These are phyloP conservation scores for Rousettus leschenaultii DNA, from an alignment of 2,113 vertebrate species.

Conservation along the genomic window DNA sequence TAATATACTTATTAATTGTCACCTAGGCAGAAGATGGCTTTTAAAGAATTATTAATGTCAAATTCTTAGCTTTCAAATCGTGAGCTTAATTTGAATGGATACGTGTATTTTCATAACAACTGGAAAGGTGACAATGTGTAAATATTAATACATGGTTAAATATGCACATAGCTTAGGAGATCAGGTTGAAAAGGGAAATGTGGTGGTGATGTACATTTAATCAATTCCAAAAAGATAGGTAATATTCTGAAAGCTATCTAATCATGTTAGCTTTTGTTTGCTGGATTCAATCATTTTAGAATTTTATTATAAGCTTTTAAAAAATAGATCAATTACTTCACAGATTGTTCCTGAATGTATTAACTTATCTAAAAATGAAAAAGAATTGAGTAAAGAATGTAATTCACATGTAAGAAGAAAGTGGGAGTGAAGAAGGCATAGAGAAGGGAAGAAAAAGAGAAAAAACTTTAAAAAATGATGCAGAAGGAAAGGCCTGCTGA, in stretches of 20 bases:
- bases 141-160: neutral
- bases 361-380: neutral
- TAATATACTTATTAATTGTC: neutral
- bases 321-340: slow-evolving; percentile 1
- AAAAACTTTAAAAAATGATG: neutral
- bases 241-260: neutral
- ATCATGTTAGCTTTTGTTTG: neutral
- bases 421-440: neutral
- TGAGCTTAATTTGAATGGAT: neutral
- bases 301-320: neutral
- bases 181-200: neutral
- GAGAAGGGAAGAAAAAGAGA: neutral
- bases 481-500: neutral
- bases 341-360: neutral
- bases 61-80: slow-evolving; percentile 4
- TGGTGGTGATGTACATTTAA: neutral
- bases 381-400: neutral
- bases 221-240: neutral
- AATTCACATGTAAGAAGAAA: neutral
- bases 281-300: neutral
- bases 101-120: neutral
- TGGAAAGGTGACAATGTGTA: neutral
- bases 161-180: neutral
- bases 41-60: neutral
- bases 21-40: neutral